Base-by-base conservation (phyloP, 1,140 invertebrate species). In the Cyphomyrmex costatus region DNA sequence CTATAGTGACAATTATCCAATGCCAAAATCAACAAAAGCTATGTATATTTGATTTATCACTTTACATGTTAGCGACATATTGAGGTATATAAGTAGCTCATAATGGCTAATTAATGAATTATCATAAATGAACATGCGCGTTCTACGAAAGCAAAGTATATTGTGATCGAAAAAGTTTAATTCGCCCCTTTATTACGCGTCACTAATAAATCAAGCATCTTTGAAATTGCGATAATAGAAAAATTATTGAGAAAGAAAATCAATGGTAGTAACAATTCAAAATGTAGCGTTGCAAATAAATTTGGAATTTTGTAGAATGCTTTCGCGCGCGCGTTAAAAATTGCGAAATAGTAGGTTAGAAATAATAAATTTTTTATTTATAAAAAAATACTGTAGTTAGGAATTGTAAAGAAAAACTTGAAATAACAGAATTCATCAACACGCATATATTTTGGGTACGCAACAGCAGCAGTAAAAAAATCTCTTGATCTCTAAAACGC, bases 91-190 rank as follows among this genome's bases (percentile, higher is more conserved):
- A 36, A 33, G 21, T 49, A 30, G 16, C 16, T 70, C 63, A 30
- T 66, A 66, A 51, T 21, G 16, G 14, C 0, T 56, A 79, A 58
- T 21, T 77, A 61, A 53, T 80, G 10, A 42, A 24, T 53, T 53
- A 24, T 65, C 19, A 10, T 21, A 36, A n/a, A n/a, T 65, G 49
- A 12, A 70, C 63, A 70, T 70, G 77, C 49, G n/a, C 77, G 63
- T 66, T 66, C 27, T 79, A 51, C n/a, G 5, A 24, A 68, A 68
- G n/a, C 61, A 27, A 61, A 19, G 10, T 51, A 30, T 27, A 21
- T 16, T 14, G 30, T 14, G 53, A 3, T 2, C 16, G 53, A 12
- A 14, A 60, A 63, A 63, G n/a, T 63, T 77, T 46, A 14, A 77
- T 77, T n/a, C 42, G 24, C 14, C 14, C 1, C 5, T 27, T 8